Conservation (phyloP, 2,888 invertebrate species). For the Ophion obscuratus region DNA sequence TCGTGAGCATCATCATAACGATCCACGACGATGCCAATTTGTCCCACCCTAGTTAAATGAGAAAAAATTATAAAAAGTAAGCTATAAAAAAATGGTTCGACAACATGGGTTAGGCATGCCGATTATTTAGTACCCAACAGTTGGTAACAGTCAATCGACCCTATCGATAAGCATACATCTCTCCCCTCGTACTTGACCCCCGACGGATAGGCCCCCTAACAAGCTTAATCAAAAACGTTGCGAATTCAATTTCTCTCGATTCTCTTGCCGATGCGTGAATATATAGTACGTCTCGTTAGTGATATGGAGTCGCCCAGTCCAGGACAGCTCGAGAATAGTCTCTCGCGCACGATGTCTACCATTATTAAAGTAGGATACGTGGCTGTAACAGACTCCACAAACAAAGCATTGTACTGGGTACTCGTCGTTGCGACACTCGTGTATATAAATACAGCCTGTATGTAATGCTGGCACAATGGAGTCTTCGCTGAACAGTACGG, state of each 20-base stretch:
- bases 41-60: too few relatives aligned
- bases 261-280: not conserved
- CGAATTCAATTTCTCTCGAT: not conserved
- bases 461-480: slow-evolving; percentile 61
- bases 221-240: not conserved
- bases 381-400: slow-evolving; percentile 8
- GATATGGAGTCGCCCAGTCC: not conserved
- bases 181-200: too few relatives aligned
- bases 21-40: too few relatives aligned
- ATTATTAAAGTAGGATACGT: slow-evolving; percentile 5
- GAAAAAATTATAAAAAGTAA: too few relatives aligned
- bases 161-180: too few relatives aligned
- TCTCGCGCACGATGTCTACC: not conserved
- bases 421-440: slow-evolving; percentile 45
- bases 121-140: too few relatives aligned
- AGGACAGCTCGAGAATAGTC: slow-evolving; percentile 34
- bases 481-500: slow-evolving; percentile 28
- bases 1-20: too few relatives aligned
- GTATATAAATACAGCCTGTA: slow-evolving; percentile 12
- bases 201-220: too few relatives aligned
- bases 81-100: too few relatives aligned
- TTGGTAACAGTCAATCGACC: too few relatives aligned
- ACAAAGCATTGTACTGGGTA: slow-evolving; percentile 52
- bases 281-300: slow-evolving; percentile 23
- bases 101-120: too few relatives aligned